phyloP scores from a whole-genome alignment of 2,113 vertebrate species.

The Vidua macroura region DNA sequence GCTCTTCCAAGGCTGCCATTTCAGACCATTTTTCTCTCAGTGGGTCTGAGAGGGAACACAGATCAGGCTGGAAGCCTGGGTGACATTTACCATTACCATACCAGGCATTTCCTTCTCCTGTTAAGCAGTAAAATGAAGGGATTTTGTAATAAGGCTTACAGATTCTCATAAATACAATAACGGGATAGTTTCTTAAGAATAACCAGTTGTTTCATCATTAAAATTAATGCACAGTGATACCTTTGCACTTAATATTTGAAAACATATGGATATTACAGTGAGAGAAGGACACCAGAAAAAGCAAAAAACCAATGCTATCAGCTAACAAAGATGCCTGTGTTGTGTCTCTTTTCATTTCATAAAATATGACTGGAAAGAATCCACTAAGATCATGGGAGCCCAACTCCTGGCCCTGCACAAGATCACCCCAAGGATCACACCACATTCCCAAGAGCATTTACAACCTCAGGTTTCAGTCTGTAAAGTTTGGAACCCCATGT shows the following conservation, averaged over 20 bases:
- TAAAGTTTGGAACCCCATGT: neutral
- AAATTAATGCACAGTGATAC: neutral
- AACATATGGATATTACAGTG: rapidly evolving
- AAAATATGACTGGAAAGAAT: neutral
- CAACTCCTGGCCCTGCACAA: neutral
- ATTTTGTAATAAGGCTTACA: neutral
- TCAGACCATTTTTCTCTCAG: neutral
- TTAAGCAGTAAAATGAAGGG: neutral
- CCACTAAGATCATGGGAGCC: neutral
- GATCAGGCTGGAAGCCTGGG: neutral
- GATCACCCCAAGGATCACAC: neutral
- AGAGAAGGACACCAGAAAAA: neutral
- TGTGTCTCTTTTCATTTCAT: neutral
- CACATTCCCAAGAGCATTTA: neutral
- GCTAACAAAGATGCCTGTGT: neutral
- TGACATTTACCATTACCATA: neutral
- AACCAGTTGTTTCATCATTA: neutral
- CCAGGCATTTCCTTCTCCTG: neutral
- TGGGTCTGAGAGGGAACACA: neutral
- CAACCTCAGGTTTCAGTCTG: neutral
- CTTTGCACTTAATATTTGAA: neutral
- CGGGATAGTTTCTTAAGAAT: neutral
- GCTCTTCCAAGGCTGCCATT: neutral
- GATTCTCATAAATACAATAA: neutral
- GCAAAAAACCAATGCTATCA: neutral